phyloP scores from a whole-genome alignment of 2,113 vertebrate species.

The Trematocara stigmaticum region DNA sequence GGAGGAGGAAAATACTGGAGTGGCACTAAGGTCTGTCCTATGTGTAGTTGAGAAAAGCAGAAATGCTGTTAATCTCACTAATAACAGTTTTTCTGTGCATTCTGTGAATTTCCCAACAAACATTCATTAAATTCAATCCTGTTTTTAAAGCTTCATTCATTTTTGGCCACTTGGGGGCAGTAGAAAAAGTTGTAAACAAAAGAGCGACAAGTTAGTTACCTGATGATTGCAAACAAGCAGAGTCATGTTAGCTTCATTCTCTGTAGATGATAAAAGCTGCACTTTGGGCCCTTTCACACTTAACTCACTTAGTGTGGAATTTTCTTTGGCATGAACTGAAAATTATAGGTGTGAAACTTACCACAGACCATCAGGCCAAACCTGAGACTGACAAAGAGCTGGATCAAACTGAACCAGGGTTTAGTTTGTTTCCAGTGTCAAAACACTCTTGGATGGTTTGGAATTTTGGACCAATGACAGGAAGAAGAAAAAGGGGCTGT shows the following conservation, averaged over 20 bases:
- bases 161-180: background rate
- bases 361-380: background rate
- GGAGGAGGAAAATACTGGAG: background rate
- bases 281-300: background rate
- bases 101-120: background rate
- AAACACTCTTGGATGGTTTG: background rate
- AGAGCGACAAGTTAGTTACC: background rate
- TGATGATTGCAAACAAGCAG: background rate
- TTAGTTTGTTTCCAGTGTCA: background rate
- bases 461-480: background rate
- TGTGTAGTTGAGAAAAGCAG: background rate
- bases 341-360: background rate
- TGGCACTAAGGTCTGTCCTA: background rate
- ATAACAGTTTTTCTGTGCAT: background rate
- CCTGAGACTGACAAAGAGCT: background rate
- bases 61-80: background rate
- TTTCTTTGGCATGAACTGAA: background rate
- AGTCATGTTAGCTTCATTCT: background rate
- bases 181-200: background rate
- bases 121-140: background rate
- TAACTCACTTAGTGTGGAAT: background rate
- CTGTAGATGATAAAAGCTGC: background rate
- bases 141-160: background rate
- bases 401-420: background rate
- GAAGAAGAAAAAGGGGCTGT: background rate